phyloP scores from a whole-genome alignment of 2,113 vertebrate species.

The Rhinoderma darwinii region DNA sequence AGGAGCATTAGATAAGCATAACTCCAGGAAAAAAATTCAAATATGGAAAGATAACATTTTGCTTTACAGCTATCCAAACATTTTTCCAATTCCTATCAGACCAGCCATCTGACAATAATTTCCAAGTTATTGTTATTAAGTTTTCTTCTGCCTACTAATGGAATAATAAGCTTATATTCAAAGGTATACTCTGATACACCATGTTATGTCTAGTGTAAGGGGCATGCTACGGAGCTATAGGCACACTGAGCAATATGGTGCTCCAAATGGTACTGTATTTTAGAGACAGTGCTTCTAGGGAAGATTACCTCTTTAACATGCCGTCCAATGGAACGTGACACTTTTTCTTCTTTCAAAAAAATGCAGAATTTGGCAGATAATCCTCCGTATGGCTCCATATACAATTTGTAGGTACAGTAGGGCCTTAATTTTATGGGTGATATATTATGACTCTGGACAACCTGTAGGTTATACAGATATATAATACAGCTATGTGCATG shows the following conservation, averaged over 20 bases:
- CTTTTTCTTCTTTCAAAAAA: neutral
- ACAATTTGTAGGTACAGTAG: too few relatives aligned
- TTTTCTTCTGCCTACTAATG: slow-evolving; percentile 4
- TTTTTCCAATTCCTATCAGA: slow-evolving; percentile 20
- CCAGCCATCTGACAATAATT: neutral
- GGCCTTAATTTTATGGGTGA: too few relatives aligned
- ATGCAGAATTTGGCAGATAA: neutral
- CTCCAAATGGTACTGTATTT: too few relatives aligned
- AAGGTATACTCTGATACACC: too few relatives aligned
- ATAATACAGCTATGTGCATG: too few relatives aligned
- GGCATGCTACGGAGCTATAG: too few relatives aligned
- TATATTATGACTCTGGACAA: too few relatives aligned
- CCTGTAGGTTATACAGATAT: too few relatives aligned
- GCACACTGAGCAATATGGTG: too few relatives aligned
- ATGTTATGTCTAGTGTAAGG: too few relatives aligned
- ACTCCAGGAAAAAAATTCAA: neutral
- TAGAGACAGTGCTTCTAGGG: neutral
- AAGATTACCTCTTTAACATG: neutral
- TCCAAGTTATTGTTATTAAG: slow-evolving; percentile 14
- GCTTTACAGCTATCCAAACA: slow-evolving; percentile 9
- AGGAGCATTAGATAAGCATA: slow-evolving; percentile 13
- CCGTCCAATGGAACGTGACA: neutral
- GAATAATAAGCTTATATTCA: slow-evolving; percentile 6
- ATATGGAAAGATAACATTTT: slow-evolving; percentile 7
- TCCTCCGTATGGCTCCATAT: neutral